These are phyloP conservation scores for Drosophila anceps DNA, from an alignment of 2,888 invertebrate genomes.

Conservation along the genomic window DNA sequence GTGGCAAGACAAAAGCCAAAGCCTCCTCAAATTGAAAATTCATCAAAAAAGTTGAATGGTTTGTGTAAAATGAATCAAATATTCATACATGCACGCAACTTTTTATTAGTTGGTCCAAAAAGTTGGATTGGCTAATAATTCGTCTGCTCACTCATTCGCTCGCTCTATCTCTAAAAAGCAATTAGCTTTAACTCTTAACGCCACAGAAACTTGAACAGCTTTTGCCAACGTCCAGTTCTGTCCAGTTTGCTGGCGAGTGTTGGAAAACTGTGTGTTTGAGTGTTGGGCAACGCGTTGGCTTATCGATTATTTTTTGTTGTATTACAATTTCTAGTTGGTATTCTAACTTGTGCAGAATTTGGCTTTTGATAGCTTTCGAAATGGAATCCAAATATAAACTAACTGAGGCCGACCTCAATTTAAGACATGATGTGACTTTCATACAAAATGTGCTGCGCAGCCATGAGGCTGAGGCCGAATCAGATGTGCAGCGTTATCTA, in stretches of 20 bases:
- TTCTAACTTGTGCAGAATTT: not conserved
- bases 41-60: conserved; percentile 78
- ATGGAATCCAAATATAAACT: conserved; percentile 11
- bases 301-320: conserved; percentile 28
- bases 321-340: not conserved
- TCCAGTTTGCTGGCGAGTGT: not conserved
- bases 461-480: not conserved
- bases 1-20: conserved; percentile 69
- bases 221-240: not conserved
- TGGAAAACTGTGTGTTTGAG: conserved; percentile 4
- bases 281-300: conserved; percentile 26
- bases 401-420: conserved; percentile 5
- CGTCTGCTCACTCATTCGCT: not conserved
- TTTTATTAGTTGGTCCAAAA: conserved; percentile 66
- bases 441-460: conserved; percentile 17
- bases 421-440: conserved; percentile 7
- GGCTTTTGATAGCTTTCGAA: too few species aligned
- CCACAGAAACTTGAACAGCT: conserved; percentile 34
- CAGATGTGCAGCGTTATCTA: conserved; percentile 17
- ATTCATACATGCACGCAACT: conserved; percentile 76
- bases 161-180: conserved; percentile 59
- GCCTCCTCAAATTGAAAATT: conserved; percentile 79
- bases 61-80: conserved; percentile 72
- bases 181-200: conserved; percentile 54
- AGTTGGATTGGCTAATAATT: conserved; percentile 77